Evolutionary conservation across 2,888 invertebrate species (phyloP).

Genomic region (Heliconius erato): DNA sequence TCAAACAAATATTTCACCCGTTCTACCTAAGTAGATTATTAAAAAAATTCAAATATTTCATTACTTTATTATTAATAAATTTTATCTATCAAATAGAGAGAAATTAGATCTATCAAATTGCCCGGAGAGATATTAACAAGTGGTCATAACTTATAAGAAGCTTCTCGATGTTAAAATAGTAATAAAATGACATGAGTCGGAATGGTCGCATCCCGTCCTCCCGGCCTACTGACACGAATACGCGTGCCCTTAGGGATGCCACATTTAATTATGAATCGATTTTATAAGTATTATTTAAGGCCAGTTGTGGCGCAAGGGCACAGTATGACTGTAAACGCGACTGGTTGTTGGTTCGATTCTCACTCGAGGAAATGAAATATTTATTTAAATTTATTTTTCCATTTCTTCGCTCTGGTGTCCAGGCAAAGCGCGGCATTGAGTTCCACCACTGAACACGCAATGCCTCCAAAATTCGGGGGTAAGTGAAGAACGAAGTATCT

Average conservation of each 20-base stretch:
- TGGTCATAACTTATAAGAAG: constrained; percentile 29
- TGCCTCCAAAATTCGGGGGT: background rate
- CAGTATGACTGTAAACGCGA: too few relatives aligned
- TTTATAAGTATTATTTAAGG: background rate
- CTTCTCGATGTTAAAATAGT: constrained; percentile 39
- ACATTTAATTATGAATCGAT: constrained; percentile 9
- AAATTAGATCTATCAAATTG: background rate
- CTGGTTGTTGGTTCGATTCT: too few relatives aligned
- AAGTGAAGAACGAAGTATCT: background rate
- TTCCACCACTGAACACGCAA: too few relatives aligned
- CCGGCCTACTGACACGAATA: constrained; percentile 79
- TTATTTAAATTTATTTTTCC: too few relatives aligned
- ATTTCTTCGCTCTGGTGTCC: too few relatives aligned
- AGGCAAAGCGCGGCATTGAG: too few relatives aligned
- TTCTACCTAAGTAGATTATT: background rate
- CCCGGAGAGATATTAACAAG: constrained; percentile 16
- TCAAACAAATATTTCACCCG: too few relatives aligned
- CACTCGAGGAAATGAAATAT: too few relatives aligned
- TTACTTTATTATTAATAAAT: background rate
- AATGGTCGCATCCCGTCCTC: constrained; percentile 73
- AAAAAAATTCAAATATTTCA: background rate
- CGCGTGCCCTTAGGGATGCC: constrained; percentile 44
- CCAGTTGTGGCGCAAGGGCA: too few relatives aligned
- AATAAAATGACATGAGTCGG: constrained; percentile 59
- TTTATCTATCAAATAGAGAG: background rate